phyloP scores from a whole-genome alignment of 2,888 invertebrate genomes.

The Atethmia centrago region DNA sequence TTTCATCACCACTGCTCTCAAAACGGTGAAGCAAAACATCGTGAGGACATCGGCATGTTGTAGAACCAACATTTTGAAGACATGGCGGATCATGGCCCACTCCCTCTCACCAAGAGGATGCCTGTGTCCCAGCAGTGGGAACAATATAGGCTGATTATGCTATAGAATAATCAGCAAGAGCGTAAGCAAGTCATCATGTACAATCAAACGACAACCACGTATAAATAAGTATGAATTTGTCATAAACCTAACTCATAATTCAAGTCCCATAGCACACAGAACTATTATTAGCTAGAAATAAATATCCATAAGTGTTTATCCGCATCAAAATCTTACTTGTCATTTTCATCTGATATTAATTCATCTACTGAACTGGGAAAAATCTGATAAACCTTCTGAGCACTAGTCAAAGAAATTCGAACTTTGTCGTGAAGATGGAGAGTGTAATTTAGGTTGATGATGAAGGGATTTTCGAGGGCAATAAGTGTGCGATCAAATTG shows the following conservation, averaged over 20 bases:
- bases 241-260: constrained; percentile 17
- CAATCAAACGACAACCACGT: neutral
- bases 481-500: constrained; percentile 85
- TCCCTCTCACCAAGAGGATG: no score
- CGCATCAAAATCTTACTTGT: constrained; percentile 73
- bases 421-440: constrained; percentile 40
- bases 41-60: no score
- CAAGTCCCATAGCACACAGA: constrained; percentile 36
- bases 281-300: constrained; percentile 60
- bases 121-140: no score
- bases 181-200: neutral
- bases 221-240: constrained; percentile 21
- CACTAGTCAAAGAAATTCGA: constrained; percentile 27
- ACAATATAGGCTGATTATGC: no score
- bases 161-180: neutral
- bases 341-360: constrained; percentile 84
- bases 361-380: constrained; percentile 76
- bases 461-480: constrained; percentile 71
- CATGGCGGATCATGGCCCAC: no score
- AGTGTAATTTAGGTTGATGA: constrained; percentile 50
- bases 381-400: constrained; percentile 70
- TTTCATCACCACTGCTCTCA: no score
- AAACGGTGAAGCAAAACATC: no score
- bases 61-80: no score
- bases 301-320: constrained; percentile 72